A percentile compares a stretch with the other conserved stretches of the same genome.
Conservation (phyloP, 2,888 invertebrate genomes). For the Spodoptera picta region DNA sequence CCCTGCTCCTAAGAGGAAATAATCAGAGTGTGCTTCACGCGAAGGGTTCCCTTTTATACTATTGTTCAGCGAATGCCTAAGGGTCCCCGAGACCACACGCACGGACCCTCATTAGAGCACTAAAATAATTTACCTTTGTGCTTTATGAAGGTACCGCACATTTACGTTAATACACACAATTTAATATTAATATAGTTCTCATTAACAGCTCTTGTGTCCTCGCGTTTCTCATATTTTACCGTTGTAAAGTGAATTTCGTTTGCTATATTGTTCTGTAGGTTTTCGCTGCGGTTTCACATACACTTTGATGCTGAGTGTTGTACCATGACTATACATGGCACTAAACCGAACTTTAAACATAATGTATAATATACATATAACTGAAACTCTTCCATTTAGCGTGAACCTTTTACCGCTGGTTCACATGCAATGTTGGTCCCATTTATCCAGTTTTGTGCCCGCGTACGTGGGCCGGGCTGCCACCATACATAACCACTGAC, state of each 20-base stretch:
- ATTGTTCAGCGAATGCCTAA: conserved; percentile 64
- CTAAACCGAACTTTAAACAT: no score
- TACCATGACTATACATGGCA: no score
- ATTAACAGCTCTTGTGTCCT: conserved; percentile 32
- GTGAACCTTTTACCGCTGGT: conserved; percentile 2
- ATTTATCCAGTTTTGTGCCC: conserved; percentile 24
- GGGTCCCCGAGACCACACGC: conserved; percentile 63
- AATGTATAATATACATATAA: no score
- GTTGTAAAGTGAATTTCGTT: conserved; percentile 4
- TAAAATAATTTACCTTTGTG: conserved; percentile 74
- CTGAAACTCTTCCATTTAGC: background rate
- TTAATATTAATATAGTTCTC: conserved; percentile 56
- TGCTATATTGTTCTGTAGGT: no score
- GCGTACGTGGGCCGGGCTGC: conserved; percentile 15
- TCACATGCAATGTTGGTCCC: conserved; percentile 12
- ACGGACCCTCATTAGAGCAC: conserved; percentile 69
- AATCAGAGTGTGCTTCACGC: conserved; percentile 73
- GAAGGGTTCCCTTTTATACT: conserved; percentile 65
- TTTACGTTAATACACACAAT: conserved; percentile 48
- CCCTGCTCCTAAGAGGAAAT: conserved; percentile 72
- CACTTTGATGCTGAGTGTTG: no score
- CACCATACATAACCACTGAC: conserved; percentile 26
- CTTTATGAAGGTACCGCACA: conserved; percentile 49
- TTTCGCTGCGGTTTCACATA: no score
- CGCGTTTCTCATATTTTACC: conserved; percentile 7